Percentiles rank a stretch among this genome's conserved stretches.
Evolutionary conservation across 1,140 invertebrate genomes (phyloP).

Genomic region (Gonatopus flavifemur): DNA sequence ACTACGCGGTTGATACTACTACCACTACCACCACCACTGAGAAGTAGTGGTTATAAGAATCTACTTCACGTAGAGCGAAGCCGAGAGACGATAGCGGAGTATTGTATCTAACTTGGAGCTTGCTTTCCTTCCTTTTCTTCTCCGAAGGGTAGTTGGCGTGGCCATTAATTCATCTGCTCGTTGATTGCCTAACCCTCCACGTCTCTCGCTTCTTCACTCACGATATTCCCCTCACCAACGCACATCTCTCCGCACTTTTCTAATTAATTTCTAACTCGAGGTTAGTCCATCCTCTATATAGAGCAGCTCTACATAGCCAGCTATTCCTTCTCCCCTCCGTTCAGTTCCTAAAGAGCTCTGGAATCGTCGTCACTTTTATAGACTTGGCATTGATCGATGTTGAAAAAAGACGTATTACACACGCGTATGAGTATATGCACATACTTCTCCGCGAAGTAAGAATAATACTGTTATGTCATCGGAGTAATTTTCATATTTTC

Average conservation of each 20-base stretch:
- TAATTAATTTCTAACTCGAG: constrained; percentile 53
- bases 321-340: neutral
- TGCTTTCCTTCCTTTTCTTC: constrained; percentile 13
- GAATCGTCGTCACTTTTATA: constrained; percentile 37
- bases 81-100: too few species aligned
- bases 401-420: too few species aligned
- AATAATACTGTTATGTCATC: too few species aligned
- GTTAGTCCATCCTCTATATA: constrained; percentile 28
- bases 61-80: constrained; percentile 29
- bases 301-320: constrained; percentile 8
- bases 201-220: neutral
- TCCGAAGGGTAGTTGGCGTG: constrained; percentile 44
- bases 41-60: constrained; percentile 34
- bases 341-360: too few species aligned
- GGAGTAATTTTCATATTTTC: too few species aligned
- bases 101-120: constrained; percentile 26
- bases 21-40: neutral
- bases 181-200: constrained; percentile 41
- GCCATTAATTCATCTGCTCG: constrained; percentile 52
- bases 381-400: constrained; percentile 31
- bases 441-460: too few species aligned
- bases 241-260: constrained; percentile 44
- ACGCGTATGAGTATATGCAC: too few species aligned
- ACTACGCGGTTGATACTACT: constrained; percentile 4
- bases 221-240: constrained; percentile 3